These are phyloP conservation scores for Phaethon lepturus DNA, from an alignment of 2,113 vertebrate genomes.

Conservation along the genomic window DNA sequence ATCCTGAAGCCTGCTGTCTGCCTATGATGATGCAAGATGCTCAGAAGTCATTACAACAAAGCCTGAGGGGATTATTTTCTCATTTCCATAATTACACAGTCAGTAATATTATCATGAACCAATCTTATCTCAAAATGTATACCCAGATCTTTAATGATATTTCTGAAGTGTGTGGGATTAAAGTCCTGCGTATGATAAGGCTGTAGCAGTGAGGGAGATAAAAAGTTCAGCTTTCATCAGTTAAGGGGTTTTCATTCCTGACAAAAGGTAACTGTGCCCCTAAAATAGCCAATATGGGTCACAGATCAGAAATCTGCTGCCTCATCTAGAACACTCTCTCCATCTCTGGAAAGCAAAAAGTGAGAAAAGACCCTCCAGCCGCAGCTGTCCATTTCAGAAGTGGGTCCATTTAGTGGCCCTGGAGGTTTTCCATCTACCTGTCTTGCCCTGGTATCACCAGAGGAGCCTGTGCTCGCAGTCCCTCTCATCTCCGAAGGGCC, in stretches of 20 bases:
- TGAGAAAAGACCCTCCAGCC: neutral
- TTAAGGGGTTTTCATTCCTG: neutral
- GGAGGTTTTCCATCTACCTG: neutral
- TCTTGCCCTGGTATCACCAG: neutral
- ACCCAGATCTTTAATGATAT: conserved; percentile 13
- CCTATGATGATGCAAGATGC: conserved; percentile 45
- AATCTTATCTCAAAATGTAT: conserved; percentile 52
- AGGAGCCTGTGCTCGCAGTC: neutral
- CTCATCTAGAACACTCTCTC: neutral
- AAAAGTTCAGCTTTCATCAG: neutral
- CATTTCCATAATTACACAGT: conserved; percentile 60
- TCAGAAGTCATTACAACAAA: conserved; percentile 54
- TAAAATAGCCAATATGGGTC: neutral
- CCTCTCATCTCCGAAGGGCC: neutral
- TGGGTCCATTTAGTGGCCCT: neutral
- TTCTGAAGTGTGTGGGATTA: conserved; percentile 34
- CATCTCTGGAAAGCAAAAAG: neutral
- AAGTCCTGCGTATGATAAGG: neutral
- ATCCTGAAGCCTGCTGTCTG: conserved; percentile 41
- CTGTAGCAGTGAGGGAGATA: neutral
- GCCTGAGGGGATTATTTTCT: conserved; percentile 36
- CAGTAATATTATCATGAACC: conserved; percentile 20
- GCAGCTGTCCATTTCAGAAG: neutral
- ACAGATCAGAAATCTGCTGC: neutral
- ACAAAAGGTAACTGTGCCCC: neutral